These are phyloP conservation scores for Enoplosus armatus DNA, from an alignment of 2,797 vertebrate genomes.

Conservation along the genomic window DNA sequence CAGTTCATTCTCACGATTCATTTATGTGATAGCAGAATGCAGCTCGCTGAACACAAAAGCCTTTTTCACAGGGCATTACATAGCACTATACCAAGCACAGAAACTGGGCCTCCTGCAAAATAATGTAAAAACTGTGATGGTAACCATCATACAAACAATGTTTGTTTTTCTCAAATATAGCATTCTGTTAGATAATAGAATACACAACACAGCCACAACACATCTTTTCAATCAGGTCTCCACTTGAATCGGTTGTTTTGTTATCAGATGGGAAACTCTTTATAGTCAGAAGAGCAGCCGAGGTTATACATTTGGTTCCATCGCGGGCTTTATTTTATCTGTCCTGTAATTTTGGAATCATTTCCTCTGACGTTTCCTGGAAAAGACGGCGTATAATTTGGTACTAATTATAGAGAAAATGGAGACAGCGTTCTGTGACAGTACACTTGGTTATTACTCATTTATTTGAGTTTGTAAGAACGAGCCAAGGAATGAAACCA, in stretches of 20 bases:
- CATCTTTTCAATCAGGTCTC: neutral
- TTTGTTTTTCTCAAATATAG: neutral
- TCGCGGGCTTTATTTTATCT: constrained; percentile 3
- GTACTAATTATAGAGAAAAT: constrained; percentile 1
- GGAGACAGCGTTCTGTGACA: constrained; percentile 6
- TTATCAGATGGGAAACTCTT: neutral
- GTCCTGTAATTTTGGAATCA: neutral
- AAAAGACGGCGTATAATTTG: constrained; percentile 13
- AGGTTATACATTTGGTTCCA: neutral
- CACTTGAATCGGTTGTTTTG: neutral
- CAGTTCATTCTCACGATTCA: constrained; percentile 27
- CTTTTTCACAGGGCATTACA: neutral
- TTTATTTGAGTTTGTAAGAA: constrained; percentile 13
- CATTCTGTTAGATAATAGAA: neutral
- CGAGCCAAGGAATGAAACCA: neutral
- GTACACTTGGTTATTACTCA: neutral
- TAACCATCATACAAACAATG: neutral
- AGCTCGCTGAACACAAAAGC: constrained; percentile 25
- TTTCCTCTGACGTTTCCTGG: constrained; percentile 5
- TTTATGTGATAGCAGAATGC: constrained; percentile 27
- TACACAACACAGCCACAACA: neutral
- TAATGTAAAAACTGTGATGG: neutral
- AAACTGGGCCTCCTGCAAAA: constrained; percentile 1
- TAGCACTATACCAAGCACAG: neutral
- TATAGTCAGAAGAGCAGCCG: neutral